Conservation (phyloP, 2,113 vertebrate species). For the Myotis davidii region DNA sequence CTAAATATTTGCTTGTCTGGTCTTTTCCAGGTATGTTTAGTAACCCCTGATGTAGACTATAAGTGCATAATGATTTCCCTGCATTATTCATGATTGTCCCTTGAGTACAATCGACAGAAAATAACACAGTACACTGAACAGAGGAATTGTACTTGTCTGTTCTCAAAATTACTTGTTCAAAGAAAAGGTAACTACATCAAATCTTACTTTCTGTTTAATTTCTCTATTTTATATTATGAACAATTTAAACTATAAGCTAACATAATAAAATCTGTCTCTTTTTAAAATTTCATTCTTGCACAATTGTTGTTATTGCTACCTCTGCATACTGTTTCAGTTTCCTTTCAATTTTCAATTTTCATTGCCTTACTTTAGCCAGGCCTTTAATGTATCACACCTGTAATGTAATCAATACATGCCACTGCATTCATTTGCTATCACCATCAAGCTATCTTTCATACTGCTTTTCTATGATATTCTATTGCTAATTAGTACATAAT, state of each 20-base stretch:
- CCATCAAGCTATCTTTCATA: no score
- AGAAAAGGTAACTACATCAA: neutral
- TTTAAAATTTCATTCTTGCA: neutral
- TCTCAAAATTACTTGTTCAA: neutral
- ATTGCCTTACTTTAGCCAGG: neutral
- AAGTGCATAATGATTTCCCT: neutral
- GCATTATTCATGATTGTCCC: neutral
- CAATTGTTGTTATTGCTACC: neutral
- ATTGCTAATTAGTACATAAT: neutral
- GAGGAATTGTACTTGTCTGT: neutral
- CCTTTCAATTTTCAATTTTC: neutral
- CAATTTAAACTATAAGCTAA: neutral
- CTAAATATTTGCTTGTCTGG: neutral
- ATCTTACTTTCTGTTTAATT: neutral
- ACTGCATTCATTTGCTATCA: neutral
- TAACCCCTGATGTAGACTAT: neutral
- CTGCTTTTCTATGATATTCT: neutral
- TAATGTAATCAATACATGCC: neutral
- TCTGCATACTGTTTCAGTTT: neutral
- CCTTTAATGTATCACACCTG: neutral
- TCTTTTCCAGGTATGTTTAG: neutral
- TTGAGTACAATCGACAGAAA: accelerated
- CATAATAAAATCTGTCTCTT: neutral
- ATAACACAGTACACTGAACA: neutral
- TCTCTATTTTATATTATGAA: neutral